Percentiles rank a stretch among this genome's conserved stretches.
phyloP scores from a whole-genome alignment of 2,888 invertebrate genomes.

The Spilarctia lutea region DNA sequence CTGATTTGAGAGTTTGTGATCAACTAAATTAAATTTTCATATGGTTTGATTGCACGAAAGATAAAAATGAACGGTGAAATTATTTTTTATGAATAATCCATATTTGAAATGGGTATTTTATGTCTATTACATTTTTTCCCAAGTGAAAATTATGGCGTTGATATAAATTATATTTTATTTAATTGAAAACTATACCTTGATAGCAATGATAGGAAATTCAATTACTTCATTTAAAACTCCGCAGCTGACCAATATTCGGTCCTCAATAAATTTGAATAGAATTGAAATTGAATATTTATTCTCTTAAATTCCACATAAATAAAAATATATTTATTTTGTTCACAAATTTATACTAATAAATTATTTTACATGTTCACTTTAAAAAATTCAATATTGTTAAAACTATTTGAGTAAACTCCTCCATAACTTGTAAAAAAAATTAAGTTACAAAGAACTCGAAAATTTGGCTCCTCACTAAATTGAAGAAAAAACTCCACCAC shows the following conservation, averaged over 20 bases:
- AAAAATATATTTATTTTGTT: too few species aligned
- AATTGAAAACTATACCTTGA: too few species aligned
- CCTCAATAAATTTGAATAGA: too few species aligned
- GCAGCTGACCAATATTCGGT: too few species aligned
- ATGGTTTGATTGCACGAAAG: slow-evolving; percentile 38
- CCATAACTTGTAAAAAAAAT: neutral
- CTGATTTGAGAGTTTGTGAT: slow-evolving; percentile 60
- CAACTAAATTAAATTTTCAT: slow-evolving; percentile 61
- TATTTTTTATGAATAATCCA: neutral
- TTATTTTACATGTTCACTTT: too few species aligned
- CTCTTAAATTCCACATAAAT: too few species aligned
- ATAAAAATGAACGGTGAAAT: slow-evolving; percentile 20
- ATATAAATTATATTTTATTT: neutral
- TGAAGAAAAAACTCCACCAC: neutral
- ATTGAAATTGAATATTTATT: too few species aligned
- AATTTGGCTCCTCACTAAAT: neutral
- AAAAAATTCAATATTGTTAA: too few species aligned
- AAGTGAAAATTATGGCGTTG: neutral
- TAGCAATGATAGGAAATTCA: too few species aligned
- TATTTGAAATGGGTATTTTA: too few species aligned
- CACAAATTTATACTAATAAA: neutral
- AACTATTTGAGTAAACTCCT: too few species aligned
- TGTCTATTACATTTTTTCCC: neutral
- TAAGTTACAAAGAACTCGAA: neutral
- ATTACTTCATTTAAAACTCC: too few species aligned